phyloP scores from a whole-genome alignment of 1,140 invertebrate genomes.

The Zaprionus tsacasi region DNA sequence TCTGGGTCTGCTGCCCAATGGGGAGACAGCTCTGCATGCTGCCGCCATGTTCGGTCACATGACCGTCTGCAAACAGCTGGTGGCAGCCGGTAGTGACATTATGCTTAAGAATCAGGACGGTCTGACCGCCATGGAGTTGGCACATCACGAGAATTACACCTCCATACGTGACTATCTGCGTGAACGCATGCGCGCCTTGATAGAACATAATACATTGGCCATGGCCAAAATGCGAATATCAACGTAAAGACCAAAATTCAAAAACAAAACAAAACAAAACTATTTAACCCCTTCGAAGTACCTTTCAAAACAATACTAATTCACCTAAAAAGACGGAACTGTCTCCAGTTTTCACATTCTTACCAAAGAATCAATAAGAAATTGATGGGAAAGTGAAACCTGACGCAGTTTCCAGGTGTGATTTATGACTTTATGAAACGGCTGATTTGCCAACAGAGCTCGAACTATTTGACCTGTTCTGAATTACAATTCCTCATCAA shows the following conservation, averaged over 20 bases:
- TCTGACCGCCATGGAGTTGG: slow-evolving; percentile 88
- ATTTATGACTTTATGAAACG: slow-evolving; percentile 18
- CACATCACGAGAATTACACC: slow-evolving; percentile 84
- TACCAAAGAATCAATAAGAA: background rate
- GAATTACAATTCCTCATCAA: background rate
- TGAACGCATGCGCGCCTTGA: slow-evolving; percentile 64
- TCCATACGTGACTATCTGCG: slow-evolving; percentile 81
- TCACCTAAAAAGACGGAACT: slow-evolving; percentile 17
- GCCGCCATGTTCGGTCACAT: slow-evolving; percentile 95
- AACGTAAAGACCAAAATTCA: slow-evolving; percentile 55
- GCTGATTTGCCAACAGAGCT: slow-evolving; percentile 27
- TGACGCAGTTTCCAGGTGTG: background rate
- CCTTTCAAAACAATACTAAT: slow-evolving; percentile 73
- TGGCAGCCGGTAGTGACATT: slow-evolving; percentile 89
- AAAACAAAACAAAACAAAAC: slow-evolving; percentile 15
- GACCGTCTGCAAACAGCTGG: slow-evolving; percentile 90
- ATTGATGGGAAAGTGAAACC: background rate
- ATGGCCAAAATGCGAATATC: slow-evolving; percentile 51
- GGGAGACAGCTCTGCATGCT: slow-evolving; percentile 94
- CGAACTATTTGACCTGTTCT: background rate
- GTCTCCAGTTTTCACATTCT: background rate
- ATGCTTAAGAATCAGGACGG: slow-evolving; percentile 89
- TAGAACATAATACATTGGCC: slow-evolving; percentile 52
- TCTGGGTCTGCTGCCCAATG: slow-evolving; percentile 93
- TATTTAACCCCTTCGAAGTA: slow-evolving; percentile 61